Evolutionary conservation across 2,113 vertebrate genomes (phyloP), one percentile per base, ranked within the genome.

Genomic region (Pica pica): DNA sequence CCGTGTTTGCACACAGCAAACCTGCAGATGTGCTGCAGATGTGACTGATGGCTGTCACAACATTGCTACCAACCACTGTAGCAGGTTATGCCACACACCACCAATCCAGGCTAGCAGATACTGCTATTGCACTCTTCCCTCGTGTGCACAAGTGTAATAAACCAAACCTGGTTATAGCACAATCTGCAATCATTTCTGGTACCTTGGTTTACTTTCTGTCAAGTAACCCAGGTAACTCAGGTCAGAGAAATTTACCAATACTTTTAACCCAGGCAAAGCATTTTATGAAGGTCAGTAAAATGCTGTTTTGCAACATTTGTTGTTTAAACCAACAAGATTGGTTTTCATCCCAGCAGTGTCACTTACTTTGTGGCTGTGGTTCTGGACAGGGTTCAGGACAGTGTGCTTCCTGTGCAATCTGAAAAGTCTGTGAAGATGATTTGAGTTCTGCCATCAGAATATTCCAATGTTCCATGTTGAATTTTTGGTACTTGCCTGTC

Each of bases 1-100:
- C 59, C 18, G 19, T 41, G 10, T 71, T 82, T 75, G 70, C 39
- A 75, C 75, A 35, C 7, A 63, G 52, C 23, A 87, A 27, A 50
- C 39, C 11, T 18, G 4, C 0, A 26, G 57, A 8, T 26, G 7
- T 60, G 0, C 8, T 22, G 55, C 37, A 50, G 74, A 30, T 1
- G 2, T 21, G 46, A 10, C 37, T 53, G 83, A 4, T 9, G 74
- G 18, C 50, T 61, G 46, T 24, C 59, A 56, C 44, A 41, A 3
- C 46, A n/a, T 12, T 18, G 21, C 52, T 56, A 11, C 31, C 50
- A 50, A 1, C 28, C 1, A 1, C 22, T 67, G 41, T 1, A 35
- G 73, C 46, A 52, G 24, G 10, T 68, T 44, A 8, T 28, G 57
- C 16, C 67, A 17, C 7, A 41, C 2, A 5, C 8, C 18, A 84